These are phyloP conservation scores for Bemisia tabaci DNA, from an alignment of 1,140 invertebrate species.

Conservation along the genomic window DNA sequence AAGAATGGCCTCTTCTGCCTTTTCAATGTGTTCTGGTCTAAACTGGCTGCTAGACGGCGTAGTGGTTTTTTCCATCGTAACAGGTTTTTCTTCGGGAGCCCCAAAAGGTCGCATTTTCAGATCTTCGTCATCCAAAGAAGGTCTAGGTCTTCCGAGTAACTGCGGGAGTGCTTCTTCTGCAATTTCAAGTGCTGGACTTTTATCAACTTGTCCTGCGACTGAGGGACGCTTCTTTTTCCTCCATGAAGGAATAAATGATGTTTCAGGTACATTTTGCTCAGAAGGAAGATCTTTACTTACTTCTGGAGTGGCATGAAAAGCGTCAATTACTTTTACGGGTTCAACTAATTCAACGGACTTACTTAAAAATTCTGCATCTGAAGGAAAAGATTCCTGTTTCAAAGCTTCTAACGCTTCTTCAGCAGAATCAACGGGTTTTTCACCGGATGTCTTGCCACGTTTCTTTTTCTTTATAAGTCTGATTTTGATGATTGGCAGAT, in stretches of 20 bases:
- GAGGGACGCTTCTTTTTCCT: not conserved
- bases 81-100: not conserved
- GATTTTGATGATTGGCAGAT: slow-evolving; percentile 13
- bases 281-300: not conserved
- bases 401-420: not conserved
- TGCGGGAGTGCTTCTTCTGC: not conserved
- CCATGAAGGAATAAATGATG: not conserved
- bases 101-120: not conserved
- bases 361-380: not conserved
- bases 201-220: not conserved
- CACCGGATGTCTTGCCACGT: slow-evolving; percentile 27
- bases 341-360: slow-evolving; percentile 8
- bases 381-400: not conserved
- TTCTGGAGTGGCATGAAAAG: not conserved
- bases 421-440: not conserved
- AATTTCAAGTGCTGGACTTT: not conserved
- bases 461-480: slow-evolving; percentile 24
- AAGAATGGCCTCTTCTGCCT: not conserved
- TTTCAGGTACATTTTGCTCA: not conserved
- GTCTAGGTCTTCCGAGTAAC: not conserved
- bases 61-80: not conserved
- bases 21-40: not conserved
- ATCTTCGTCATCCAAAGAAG: not conserved
- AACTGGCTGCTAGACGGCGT: not conserved
- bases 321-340: not conserved